Base-by-base conservation (phyloP, 2,113 vertebrate genomes). In the Hemibagrus wyckioides region DNA sequence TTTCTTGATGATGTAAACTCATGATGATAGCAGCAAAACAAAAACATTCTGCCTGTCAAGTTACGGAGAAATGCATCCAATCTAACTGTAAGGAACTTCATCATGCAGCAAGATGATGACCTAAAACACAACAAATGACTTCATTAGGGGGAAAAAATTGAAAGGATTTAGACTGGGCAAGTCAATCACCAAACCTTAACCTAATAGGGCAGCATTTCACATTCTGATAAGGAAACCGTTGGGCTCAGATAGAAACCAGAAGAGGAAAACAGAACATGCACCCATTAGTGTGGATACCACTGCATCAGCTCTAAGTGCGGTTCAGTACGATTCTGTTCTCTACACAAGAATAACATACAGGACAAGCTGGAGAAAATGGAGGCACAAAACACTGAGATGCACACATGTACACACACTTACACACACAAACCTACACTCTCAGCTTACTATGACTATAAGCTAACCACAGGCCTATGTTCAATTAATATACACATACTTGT, bases 281-380 rank as follows among this genome's bases (percentile, higher is more conserved):
- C 88, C 85, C 85, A 89, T 89, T 88, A 89, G 59, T 69, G 59
- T 89, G 85, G 82, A 87, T n/a, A 50, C 54, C 61, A 79, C 82
- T 85, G 69, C 84, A 21, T 71, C 88, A 85, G 54, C 52, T 82
- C 83, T 87, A 73, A 33, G 56, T 23, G 23, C 61, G 41, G 30
- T 23, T 41, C 11, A 73, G 73, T 39, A n/a, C 10, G 33, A 57
- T 48, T 48, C 44, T 8, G 14, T 73, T 14, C 23, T 73, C 25
- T 44, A 75, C 39, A 39, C 33, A 73, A 9, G 50, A 73, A 13
- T 44, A 65, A 28, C 52, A 36, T 36, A 33, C n/a, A 82, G 28
- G 76, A 54, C 67, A 69, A 52, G 77, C 63, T 73, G n/a, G 63
- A 88, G 50, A 89, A 81, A 75, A 89, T 50, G 50, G 80, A 52